Evolutionary conservation across 1,140 invertebrate genomes (phyloP).

Genomic region (Drosophila elegans): DNA sequence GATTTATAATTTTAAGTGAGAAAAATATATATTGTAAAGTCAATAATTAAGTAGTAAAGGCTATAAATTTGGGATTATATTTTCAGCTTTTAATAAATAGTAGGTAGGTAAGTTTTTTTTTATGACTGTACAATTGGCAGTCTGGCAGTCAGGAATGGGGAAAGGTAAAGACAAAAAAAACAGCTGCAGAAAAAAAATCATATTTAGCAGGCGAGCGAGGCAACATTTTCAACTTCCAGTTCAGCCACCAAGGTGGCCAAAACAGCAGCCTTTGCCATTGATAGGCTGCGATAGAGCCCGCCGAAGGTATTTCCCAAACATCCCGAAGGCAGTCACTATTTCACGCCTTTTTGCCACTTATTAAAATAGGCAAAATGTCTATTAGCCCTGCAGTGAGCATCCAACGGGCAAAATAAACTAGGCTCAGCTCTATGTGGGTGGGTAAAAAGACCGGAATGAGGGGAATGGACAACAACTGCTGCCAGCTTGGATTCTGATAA

Average conservation of each 20-base stretch:
- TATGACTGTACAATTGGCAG: neutral
- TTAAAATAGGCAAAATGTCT: slow-evolving; percentile 84
- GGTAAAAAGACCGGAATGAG: slow-evolving; percentile 4
- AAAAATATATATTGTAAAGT: no score
- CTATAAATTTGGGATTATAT: no score
- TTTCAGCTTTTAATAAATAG: no score
- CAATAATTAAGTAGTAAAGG: no score
- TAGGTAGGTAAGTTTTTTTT: neutral
- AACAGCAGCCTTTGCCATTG: slow-evolving; percentile 51
- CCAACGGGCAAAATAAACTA: slow-evolving; percentile 6
- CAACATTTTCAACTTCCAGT: slow-evolving; percentile 34
- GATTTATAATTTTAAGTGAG: no score
- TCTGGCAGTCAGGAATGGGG: slow-evolving; percentile 31
- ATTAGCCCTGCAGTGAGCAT: slow-evolving; percentile 45
- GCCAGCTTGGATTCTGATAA: slow-evolving; percentile 41
- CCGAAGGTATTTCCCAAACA: slow-evolving; percentile 52
- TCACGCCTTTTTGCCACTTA: slow-evolving; percentile 82
- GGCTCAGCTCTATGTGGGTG: slow-evolving; percentile 34
- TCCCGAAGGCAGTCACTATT: slow-evolving; percentile 60
- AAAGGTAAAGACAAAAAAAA: slow-evolving; percentile 58
- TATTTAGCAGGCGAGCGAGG: slow-evolving; percentile 59
- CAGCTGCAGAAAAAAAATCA: slow-evolving; percentile 76
- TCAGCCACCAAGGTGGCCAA: slow-evolving; percentile 43
- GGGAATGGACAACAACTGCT: neutral
- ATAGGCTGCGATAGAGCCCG: slow-evolving; percentile 59